Evolutionary conservation across 2,888 invertebrate genomes (phyloP), one percentile per base, ranked within the genome.

Genomic region (Sphaeridia pumilis): DNA sequence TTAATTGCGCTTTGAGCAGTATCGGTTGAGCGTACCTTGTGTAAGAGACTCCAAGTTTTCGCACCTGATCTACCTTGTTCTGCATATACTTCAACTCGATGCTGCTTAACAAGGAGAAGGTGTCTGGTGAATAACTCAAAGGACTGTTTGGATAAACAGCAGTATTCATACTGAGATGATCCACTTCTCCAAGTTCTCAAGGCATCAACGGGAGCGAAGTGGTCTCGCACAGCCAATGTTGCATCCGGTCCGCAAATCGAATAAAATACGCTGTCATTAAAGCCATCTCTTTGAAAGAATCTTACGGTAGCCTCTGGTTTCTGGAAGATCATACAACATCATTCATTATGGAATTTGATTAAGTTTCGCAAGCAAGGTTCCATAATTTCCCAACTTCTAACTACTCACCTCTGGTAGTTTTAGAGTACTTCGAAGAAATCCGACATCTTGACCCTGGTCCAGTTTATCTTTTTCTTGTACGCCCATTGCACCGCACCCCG

Each of bases 221-320:
- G 78, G 63, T 86, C 82, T 61, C 82, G 79, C 0, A 89, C 82
- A 2, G 86, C 82, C 49, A 84, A 79, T 2, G 80, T 72, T 2
- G 92, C 87, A 75, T 94, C 93, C 49, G 76, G 74, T 1, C 86
- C 92, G 70, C 93, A 90, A 0, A 88, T 80, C 24, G 88, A 84
- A 71, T 89, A 94, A 71, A 82, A 90, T 57, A 89, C 88, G 56
- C 77, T 77, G 66, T 90, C 81, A 69, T 89, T 87, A n/a, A 14
- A 26, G 12, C 54, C 57, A 25, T 66, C 68, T 65, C 72, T 67
- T 59, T 74, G 73, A 71, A 90, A 93, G 64, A 93, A 81, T 46
- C 90, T 75, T 2, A 93, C 78, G 0, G 92, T 92, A 0, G 88
- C 83, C 3, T 77, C 74, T 0, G 87, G 81, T 85, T 92, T 93